phyloP scores from a whole-genome alignment of 1,140 invertebrate genomes.

The Caerostris extrusa region DNA sequence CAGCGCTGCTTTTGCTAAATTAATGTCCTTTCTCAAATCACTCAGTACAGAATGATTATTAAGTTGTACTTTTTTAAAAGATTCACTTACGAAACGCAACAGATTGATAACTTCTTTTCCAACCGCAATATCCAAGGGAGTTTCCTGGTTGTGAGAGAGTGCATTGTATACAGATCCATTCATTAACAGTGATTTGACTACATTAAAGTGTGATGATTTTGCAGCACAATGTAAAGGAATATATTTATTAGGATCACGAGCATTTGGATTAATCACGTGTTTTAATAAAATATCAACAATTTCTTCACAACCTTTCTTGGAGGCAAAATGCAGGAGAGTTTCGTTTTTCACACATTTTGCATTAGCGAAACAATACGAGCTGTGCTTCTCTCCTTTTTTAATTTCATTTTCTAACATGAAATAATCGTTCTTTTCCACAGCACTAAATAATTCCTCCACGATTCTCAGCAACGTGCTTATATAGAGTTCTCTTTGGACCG shows the following conservation, averaged over 20 bases:
- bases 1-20: too few species aligned
- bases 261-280: background rate
- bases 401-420: background rate
- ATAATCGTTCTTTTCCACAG: conserved; percentile 10
- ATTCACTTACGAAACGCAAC: too few species aligned
- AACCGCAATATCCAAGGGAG: too few species aligned
- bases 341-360: background rate
- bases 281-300: conserved; percentile 81
- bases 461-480: background rate
- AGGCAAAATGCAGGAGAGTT: conserved; percentile 80
- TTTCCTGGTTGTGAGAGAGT: too few species aligned
- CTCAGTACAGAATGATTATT: too few species aligned
- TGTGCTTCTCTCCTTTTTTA: too few species aligned
- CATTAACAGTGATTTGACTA: conserved; percentile 12
- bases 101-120: too few species aligned
- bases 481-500: background rate
- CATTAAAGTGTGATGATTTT: conserved; percentile 21
- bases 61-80: too few species aligned
- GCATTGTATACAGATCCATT: background rate
- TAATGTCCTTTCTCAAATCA: too few species aligned
- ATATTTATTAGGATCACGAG: background rate
- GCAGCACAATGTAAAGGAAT: conserved; percentile 49
- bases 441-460: conserved; percentile 25
- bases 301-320: conserved; percentile 81
- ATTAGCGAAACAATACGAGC: too few species aligned